A percentile compares a stretch with the other conserved stretches of the same genome.
Conservation (phyloP, 2,888 invertebrate genomes). For the Phyllotreta cruciferae region DNA sequence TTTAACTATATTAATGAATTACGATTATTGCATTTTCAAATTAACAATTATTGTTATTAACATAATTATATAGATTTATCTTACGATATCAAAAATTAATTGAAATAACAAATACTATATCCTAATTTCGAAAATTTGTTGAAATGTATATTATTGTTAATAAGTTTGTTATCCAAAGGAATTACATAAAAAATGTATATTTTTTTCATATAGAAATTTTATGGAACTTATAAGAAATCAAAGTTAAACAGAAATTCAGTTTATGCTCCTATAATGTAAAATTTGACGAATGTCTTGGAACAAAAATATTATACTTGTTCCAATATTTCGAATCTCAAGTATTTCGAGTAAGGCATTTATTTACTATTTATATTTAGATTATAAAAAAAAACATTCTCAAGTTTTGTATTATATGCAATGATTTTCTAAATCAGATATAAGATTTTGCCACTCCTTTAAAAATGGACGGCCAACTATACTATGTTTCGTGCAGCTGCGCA, state of each 20-base stretch:
- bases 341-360: not conserved
- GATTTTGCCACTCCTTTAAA: conserved; percentile 36
- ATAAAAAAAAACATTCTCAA: not conserved
- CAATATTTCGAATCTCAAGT: not conserved
- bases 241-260: too few relatives aligned
- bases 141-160: conserved; percentile 35
- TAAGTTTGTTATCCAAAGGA: conserved; percentile 39
- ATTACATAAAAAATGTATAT: conserved; percentile 7
- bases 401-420: conserved; percentile 11
- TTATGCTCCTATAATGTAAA: too few relatives aligned
- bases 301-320: too few relatives aligned
- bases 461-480: conserved; percentile 37
- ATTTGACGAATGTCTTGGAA: too few relatives aligned
- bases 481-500: conserved; percentile 53
- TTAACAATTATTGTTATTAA: too few relatives aligned
- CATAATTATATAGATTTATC: too few relatives aligned
- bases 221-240: too few relatives aligned
- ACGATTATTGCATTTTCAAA: too few relatives aligned
- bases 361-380: too few relatives aligned
- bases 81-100: conserved; percentile 14
- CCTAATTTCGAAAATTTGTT: conserved; percentile 35
- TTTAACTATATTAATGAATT: too few relatives aligned
- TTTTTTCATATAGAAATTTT: too few relatives aligned
- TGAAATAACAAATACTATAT: conserved; percentile 30
- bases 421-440: conserved; percentile 30